phyloP scores from a whole-genome alignment of 2,797 vertebrate species.

The Ispidina picta region DNA sequence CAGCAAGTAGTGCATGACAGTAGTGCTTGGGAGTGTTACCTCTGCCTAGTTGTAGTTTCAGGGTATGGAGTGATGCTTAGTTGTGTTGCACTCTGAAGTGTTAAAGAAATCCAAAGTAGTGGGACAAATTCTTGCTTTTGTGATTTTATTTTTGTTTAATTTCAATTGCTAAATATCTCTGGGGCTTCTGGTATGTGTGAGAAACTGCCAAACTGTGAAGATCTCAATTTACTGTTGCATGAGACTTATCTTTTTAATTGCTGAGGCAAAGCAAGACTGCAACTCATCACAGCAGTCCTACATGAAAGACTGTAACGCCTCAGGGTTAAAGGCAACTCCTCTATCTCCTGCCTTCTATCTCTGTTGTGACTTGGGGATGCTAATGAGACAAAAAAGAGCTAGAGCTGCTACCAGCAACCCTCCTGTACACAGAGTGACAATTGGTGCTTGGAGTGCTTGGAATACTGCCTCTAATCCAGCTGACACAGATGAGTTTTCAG shows the following conservation, averaged over 20 bases:
- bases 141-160: background rate
- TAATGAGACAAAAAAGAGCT: background rate
- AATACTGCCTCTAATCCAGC: background rate
- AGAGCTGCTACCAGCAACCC: background rate
- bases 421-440: background rate
- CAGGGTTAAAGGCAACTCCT: background rate
- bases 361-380: background rate
- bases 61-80: background rate
- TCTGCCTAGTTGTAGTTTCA: background rate
- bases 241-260: background rate
- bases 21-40: background rate
- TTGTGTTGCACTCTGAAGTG: background rate
- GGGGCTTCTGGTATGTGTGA: background rate
- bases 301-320: background rate
- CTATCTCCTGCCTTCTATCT: background rate
- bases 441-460: background rate
- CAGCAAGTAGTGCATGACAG: background rate
- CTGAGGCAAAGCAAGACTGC: background rate
- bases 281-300: background rate
- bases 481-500: background rate
- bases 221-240: background rate
- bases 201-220: background rate
- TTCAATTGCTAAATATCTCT: background rate
- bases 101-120: background rate
- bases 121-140: background rate